Base-by-base conservation (phyloP, 2,888 invertebrate species). In the Archaeoteleia sp. region DNA sequence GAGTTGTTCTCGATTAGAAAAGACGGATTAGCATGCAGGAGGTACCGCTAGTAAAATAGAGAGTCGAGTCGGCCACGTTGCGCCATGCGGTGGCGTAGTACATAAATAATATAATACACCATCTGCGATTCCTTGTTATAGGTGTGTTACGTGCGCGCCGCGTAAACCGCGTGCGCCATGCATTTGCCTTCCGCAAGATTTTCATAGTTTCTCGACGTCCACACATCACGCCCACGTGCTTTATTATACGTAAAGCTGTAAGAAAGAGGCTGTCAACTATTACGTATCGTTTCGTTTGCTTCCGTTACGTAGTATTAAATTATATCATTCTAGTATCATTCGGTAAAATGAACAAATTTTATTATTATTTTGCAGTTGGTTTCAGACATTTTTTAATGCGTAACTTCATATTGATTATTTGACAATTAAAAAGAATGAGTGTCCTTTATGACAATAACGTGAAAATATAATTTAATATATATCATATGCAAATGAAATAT, bases 1-100 rank as follows among this genome's bases (percentile, higher is more conserved):
- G 62, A 48, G 49, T 51, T 49, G 58, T 49, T 68, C 61, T 57
- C 76, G 78, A 81, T 81, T 81, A 81, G 79, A 81, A 81, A 80
- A 77, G 73, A 51, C 60, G 71, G 74, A 81, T 82, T 82, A 81
- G 78, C 81, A 82, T 82, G 78, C 81, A 72, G 63, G 60, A 65
- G 67, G 73, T 48, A 54, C 67, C 46, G 60, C 57, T 73, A 71
- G 69, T 69, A 75, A 78, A 80, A 78, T 80, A 78, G 79, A 79
- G 79, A 79, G 79, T 77, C 51, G 57, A 74, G 75, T 74, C 53
- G 49, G 25, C 32, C 23, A 27, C 57, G 45, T 78, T 78, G 73
- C 78, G 68, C 69, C 74, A 76, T 46, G 43, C 61, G 27, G 29
- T 42, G 32, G 42, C 49, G 37, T 45, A 37, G 43, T 48, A 25